Percentiles rank a stretch among this genome's conserved stretches.
Evolutionary conservation across 1,140 invertebrate species (phyloP).

Genomic region (Pteromalus puparum): DNA sequence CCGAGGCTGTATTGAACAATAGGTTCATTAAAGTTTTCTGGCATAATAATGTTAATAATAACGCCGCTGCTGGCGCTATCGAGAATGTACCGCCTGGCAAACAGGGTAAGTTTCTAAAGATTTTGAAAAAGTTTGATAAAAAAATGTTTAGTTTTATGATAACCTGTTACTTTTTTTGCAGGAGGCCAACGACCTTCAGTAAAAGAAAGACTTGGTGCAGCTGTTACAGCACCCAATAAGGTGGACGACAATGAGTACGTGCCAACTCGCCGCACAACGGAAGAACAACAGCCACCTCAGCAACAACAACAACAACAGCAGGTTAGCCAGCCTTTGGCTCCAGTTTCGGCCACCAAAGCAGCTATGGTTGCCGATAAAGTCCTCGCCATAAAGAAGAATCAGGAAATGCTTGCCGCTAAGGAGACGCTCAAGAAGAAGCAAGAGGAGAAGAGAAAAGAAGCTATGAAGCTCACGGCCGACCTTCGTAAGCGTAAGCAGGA

Average conservation of each 20-base stretch:
- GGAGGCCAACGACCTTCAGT: slow-evolving; percentile 68
- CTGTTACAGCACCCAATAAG: slow-evolving; percentile 60
- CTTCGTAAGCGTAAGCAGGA: slow-evolving; percentile 86
- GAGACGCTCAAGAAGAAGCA: slow-evolving; percentile 80
- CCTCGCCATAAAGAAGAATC: slow-evolving; percentile 79
- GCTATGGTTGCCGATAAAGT: slow-evolving; percentile 66
- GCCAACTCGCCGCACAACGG: slow-evolving; percentile 68
- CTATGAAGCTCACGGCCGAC: slow-evolving; percentile 83
- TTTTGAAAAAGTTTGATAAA: background rate
- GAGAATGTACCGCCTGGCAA: slow-evolving; percentile 73
- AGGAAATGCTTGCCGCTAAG: slow-evolving; percentile 79
- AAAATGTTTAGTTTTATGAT: background rate
- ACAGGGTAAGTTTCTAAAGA: slow-evolving; percentile 54
- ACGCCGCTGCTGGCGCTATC: slow-evolving; percentile 66
- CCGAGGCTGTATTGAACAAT: slow-evolving; percentile 97
- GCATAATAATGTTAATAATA: slow-evolving; percentile 79
- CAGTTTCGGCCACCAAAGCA: slow-evolving; percentile 54
- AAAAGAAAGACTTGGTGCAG: slow-evolving; percentile 70
- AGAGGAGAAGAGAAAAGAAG: slow-evolving; percentile 82
- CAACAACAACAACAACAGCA: slow-evolving; percentile 38
- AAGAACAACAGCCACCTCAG: slow-evolving; percentile 59
- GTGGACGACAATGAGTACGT: slow-evolving; percentile 71
- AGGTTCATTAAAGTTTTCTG: slow-evolving; percentile 91
- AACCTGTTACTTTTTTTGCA: background rate
- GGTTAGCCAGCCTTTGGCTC: slow-evolving; percentile 56